Conservation (phyloP, 2,888 invertebrate genomes). For the Tiphia femorata region DNA sequence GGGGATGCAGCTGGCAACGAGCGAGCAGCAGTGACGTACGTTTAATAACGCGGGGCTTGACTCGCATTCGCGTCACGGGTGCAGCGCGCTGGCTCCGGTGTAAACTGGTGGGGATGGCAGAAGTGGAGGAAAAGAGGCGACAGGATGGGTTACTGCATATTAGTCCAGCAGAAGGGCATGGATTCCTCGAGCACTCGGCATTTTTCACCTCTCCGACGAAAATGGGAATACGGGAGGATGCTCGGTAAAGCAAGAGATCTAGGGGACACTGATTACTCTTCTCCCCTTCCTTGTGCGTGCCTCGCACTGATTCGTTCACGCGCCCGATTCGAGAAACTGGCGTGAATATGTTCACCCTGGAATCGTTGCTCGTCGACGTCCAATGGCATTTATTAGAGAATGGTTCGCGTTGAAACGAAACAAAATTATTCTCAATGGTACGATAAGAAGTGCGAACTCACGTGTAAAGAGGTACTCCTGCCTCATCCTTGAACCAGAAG, state of each 20-base stretch:
- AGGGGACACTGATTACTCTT: too few species aligned
- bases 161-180: constrained; percentile 34
- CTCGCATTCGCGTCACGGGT: constrained; percentile 15
- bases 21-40: constrained; percentile 38
- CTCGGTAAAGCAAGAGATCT: background rate
- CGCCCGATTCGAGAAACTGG: too few species aligned
- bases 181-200: constrained; percentile 29
- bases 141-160: constrained; percentile 39
- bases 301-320: too few species aligned
- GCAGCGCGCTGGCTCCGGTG: constrained; percentile 7
- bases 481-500: constrained; percentile 91
- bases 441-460: constrained; percentile 65
- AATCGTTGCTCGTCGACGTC: too few species aligned
- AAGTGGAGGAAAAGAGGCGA: constrained; percentile 1
- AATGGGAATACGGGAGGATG: background rate
- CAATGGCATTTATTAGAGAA: too few species aligned
- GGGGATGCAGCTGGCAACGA: constrained; percentile 4
- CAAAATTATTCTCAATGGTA: background rate
- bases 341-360: too few species aligned
- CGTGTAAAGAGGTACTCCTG: constrained; percentile 91
- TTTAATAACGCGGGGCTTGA: constrained; percentile 45
- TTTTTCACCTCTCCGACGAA: constrained; percentile 15
- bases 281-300: too few species aligned
- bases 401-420: too few species aligned
- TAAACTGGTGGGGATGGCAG: constrained; percentile 23